Evolutionary conservation across 1,140 invertebrate species (phyloP), one percentile per base, ranked within the genome.

Genomic region (Melitaea cinxia): DNA sequence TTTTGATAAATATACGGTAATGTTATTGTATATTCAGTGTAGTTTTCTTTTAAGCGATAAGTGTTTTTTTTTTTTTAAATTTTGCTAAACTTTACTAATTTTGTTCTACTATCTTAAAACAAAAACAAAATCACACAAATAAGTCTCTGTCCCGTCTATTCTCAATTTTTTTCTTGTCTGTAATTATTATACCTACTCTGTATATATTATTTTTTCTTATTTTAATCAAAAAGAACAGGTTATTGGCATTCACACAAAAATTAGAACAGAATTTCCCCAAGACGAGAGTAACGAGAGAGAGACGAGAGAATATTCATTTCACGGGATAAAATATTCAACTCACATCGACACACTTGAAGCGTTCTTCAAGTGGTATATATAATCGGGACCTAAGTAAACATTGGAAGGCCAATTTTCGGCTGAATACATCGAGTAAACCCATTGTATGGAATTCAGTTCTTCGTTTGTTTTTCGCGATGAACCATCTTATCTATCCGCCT

Each of bases 401-500:
- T 67, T 67, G 65, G 65, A 33, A 49, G 58, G 52, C 42, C 65
- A 59, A 56, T 67, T 60, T 66, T 65, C 63, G 49, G 37, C 49
- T 65, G 63, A 65, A 65, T 52, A 65, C 63, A 59, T 24, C 55
- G 63, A 57, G 54, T 65, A 65, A 59, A 59, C 37, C 55, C 17
- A 54, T 65, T 59, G 63, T 59, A 52, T 59, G 56, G 56, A 33
- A 19, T 59, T 59, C 54, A 33, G 62, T 57, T 60, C 58, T 60
- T 54, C 63, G 64, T 72, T 72, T 75, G 72, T 75, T 72, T 70
- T 75, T 70, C 67, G 39, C 54, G 65, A 65, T 62, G 56, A 52
- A 45, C 65, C 68, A 74, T 77, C 81, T 83, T 82, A 86, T 86
- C 74, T 88, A 81, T 85, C 73, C 78, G 69, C 72, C 68, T 75